Conservation (phyloP, 1,140 invertebrate genomes). For the Eumaeus atala region DNA sequence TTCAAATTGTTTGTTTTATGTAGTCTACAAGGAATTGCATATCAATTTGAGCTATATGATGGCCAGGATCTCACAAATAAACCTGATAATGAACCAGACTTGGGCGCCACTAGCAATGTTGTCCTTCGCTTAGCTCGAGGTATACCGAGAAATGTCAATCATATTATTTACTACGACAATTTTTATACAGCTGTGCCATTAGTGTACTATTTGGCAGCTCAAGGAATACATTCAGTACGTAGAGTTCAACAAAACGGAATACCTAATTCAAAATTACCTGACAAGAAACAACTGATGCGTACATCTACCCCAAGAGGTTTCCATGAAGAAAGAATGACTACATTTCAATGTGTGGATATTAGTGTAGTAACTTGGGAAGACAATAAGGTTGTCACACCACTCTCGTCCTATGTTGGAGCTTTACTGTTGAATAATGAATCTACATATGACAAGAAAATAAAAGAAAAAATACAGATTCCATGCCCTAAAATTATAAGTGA, state of each 20-base stretch:
- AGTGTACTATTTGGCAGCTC: conserved; percentile 24
- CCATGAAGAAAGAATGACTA: conserved; percentile 27
- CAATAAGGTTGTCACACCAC: conserved; percentile 23
- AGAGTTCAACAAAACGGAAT: conserved; percentile 30
- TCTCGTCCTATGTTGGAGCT: conserved; percentile 25
- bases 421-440: conserved; percentile 22
- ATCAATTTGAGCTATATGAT: conserved; percentile 32
- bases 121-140: conserved; percentile 28
- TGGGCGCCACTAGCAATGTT: conserved; percentile 28
- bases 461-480: conserved; percentile 49
- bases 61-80: conserved; percentile 16
- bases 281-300: conserved; percentile 27
- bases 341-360: conserved; percentile 27
- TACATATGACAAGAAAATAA: conserved; percentile 37
- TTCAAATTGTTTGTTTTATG: conserved; percentile 31
- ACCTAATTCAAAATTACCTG: conserved; percentile 31
- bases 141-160: conserved; percentile 37
- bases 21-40: conserved; percentile 21
- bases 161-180: conserved; percentile 41
- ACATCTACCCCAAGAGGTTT: conserved; percentile 22
- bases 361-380: conserved; percentile 28
- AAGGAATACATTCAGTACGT: conserved; percentile 31
- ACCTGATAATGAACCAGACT: conserved; percentile 24
- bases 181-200: conserved; percentile 30
- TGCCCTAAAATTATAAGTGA: conserved; percentile 64